Evolutionary conservation across 2,888 invertebrate genomes (phyloP).

Genomic region (Serripes groenlandicus): DNA sequence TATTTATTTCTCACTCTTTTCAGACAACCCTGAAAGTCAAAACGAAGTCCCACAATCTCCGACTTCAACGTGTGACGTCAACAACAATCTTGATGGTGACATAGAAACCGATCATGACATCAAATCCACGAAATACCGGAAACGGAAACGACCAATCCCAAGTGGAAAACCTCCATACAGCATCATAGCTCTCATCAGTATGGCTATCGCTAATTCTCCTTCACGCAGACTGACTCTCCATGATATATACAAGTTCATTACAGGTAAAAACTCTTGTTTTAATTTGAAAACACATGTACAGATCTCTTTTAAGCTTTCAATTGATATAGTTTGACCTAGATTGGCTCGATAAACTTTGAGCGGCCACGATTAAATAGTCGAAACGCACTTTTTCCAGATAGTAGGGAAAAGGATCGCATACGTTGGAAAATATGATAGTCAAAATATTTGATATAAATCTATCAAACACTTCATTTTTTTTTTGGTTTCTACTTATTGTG

Average conservation of each 20-base stretch:
- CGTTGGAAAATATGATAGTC: no score
- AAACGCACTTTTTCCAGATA: no score
- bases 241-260: slow-evolving; percentile 81
- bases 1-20: not conserved
- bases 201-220: slow-evolving; percentile 80
- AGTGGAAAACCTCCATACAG: slow-evolving; percentile 83
- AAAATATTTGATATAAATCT: no score
- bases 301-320: no score
- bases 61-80: slow-evolving; percentile 28
- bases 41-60: not conserved
- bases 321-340: no score
- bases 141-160: slow-evolving; percentile 78
- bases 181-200: slow-evolving; percentile 81
- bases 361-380: no score
- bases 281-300: no score
- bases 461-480: no score
- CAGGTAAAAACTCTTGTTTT: slow-evolving; percentile 39
- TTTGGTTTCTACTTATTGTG: no score
- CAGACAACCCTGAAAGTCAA: not conserved
- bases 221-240: slow-evolving; percentile 73
- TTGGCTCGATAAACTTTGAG: no score
- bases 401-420: no score
- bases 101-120: not conserved
- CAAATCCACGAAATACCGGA: slow-evolving; percentile 53
- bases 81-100: slow-evolving; percentile 13